Evolutionary conservation across 2,113 vertebrate genomes (phyloP).

Genomic region (Brachirus orientalis): DNA sequence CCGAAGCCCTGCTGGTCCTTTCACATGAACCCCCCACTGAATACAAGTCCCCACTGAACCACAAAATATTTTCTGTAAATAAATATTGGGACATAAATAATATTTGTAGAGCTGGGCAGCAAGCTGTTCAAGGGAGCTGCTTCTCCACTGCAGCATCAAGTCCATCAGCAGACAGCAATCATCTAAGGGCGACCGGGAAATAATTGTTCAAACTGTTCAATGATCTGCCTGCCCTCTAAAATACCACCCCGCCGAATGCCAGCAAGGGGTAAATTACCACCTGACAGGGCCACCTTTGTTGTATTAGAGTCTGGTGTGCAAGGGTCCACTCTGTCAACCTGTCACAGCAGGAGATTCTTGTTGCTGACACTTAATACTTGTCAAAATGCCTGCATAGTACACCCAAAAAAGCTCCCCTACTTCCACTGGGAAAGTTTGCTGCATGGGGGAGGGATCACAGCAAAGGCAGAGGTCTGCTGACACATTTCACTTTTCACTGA

Average conservation of each 20-base stretch:
- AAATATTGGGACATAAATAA: slow-evolving; percentile 75
- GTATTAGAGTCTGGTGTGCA: slow-evolving; percentile 71
- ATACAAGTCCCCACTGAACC: slow-evolving; percentile 73
- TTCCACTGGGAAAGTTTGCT: slow-evolving; percentile 36
- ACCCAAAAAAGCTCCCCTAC: slow-evolving; percentile 47
- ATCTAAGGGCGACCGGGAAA: slow-evolving; percentile 47
- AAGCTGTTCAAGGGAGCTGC: slow-evolving; percentile 65
- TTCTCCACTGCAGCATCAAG: slow-evolving; percentile 19
- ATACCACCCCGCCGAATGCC: slow-evolving; percentile 43
- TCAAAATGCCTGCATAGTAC: slow-evolving; percentile 62
- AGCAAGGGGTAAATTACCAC: slow-evolving; percentile 69
- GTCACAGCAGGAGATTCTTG: slow-evolving; percentile 75
- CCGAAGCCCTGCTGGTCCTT: slow-evolving; percentile 65
- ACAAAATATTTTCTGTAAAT: slow-evolving; percentile 75
- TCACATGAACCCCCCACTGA: slow-evolving; percentile 75
- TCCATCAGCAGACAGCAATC: slow-evolving; percentile 22
- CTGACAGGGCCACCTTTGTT: slow-evolving; percentile 76
- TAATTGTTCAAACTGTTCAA: slow-evolving; percentile 43
- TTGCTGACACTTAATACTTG: slow-evolving; percentile 79
- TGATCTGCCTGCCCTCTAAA: slow-evolving; percentile 42
- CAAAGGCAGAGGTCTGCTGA: slow-evolving; percentile 55
- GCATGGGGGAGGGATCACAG: slow-evolving; percentile 63
- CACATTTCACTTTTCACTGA: slow-evolving; percentile 68
- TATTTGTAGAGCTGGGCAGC: slow-evolving; percentile 69
- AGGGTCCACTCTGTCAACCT: slow-evolving; percentile 71